Conservation (phyloP, 1,140 invertebrate species). For the Cydia pomonella region DNA sequence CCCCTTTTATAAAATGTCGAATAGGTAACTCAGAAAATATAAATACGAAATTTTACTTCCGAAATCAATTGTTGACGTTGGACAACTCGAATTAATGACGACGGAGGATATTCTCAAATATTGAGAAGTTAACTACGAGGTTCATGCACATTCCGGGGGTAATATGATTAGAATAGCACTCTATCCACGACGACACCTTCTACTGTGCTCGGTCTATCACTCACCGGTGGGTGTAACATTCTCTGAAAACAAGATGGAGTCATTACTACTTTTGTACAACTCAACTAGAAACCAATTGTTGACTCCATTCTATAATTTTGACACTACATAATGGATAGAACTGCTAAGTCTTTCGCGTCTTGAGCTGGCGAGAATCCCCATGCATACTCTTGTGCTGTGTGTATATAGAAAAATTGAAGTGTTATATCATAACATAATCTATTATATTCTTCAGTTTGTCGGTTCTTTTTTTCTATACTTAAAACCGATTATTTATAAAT, state of each 20-base stretch:
- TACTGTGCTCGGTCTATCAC: constrained; percentile 73
- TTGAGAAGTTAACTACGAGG: constrained; percentile 36
- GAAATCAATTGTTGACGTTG: background rate
- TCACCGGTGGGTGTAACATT: constrained; percentile 79
- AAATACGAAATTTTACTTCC: background rate
- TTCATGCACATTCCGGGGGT: constrained; percentile 36
- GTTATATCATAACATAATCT: background rate
- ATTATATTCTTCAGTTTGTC: background rate
- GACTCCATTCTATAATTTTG: constrained; percentile 67
- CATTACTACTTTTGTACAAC: constrained; percentile 71
- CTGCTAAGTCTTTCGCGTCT: background rate
- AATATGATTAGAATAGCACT: constrained; percentile 15
- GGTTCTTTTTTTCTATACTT: background rate
- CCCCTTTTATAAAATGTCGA: background rate
- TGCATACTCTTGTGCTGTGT: constrained; percentile 24
- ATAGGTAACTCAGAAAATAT: background rate
- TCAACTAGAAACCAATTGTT: constrained; percentile 65
- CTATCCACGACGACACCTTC: constrained; percentile 39
- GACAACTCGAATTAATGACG: background rate
- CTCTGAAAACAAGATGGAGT: constrained; percentile 80
- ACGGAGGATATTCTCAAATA: constrained; percentile 18
- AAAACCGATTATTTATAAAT: background rate
- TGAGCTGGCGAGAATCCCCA: constrained; percentile 2
- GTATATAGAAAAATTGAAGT: constrained; percentile 12
- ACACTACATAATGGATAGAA: constrained; percentile 36